A percentile compares a stretch with the other conserved stretches of the same genome.
These are phyloP conservation scores for Micropoecilia bifurca DNA, from an alignment of 2,797 vertebrate species.

Conservation along the genomic window DNA sequence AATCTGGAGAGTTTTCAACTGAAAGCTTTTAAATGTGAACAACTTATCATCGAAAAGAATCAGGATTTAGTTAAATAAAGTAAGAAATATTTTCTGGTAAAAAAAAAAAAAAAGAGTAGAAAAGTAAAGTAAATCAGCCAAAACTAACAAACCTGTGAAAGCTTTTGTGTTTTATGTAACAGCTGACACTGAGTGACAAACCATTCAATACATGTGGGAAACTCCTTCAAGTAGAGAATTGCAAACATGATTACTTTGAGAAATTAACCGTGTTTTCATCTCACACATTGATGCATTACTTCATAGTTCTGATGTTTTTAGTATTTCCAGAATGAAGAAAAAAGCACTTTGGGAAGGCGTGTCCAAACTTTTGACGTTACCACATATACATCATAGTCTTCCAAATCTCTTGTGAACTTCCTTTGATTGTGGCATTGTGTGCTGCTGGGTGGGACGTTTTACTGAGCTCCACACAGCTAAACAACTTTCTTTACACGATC, in stretches of 20 bases:
- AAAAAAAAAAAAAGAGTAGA: not conserved
- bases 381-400: conserved; percentile 14
- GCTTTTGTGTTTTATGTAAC: not conserved
- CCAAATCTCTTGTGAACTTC: conserved; percentile 18
- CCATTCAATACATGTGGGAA: not conserved
- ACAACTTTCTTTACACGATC: conserved; percentile 5
- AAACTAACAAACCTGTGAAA: not conserved
- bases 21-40: not conserved
- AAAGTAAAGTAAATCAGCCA: not conserved
- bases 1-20: too few species aligned
- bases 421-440: conserved; percentile 30
- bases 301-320: conserved; percentile 5
- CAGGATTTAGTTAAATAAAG: not conserved
- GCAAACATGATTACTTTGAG: not conserved
- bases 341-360: not conserved
- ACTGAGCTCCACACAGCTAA: conserved; percentile 4
- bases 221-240: not conserved
- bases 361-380: conserved; percentile 6
- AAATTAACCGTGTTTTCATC: not conserved
- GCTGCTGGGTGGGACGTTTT: conserved; percentile 7
- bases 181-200: not conserved
- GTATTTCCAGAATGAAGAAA: not conserved
- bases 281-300: not conserved
- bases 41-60: not conserved
- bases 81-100: not conserved